phyloP scores from a whole-genome alignment of 53 echinoderm and acorn worm species.

The Zoroaster sp. region DNA sequence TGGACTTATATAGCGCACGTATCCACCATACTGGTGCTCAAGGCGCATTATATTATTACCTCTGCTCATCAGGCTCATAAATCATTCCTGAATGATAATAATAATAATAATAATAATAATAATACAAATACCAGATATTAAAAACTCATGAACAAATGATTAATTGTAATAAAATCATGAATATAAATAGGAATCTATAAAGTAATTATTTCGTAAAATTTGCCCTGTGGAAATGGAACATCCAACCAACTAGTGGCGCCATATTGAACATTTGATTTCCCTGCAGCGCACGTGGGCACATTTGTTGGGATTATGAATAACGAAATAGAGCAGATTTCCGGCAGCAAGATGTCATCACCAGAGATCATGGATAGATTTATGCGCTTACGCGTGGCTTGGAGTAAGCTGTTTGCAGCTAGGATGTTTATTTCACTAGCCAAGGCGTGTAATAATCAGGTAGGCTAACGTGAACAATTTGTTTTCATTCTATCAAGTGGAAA shows the following conservation, averaged over 20 bases:
- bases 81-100: too few relatives aligned
- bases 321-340: not conserved
- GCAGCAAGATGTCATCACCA: conserved; percentile 2
- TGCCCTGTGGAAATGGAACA: conserved; percentile 11
- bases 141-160: too few relatives aligned
- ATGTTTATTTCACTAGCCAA: conserved; percentile 23
- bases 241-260: conserved; percentile 2
- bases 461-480: not conserved
- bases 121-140: too few relatives aligned
- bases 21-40: too few relatives aligned
- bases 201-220: not conserved
- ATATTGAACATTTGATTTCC: conserved; percentile 3
- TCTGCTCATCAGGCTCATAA: too few relatives aligned
- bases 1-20: too few relatives aligned
- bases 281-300: not conserved
- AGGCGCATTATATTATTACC: too few relatives aligned
- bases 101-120: too few relatives aligned
- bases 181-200: too few relatives aligned
- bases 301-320: not conserved
- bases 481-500: not conserved
- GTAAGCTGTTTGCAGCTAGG: conserved; percentile 26
- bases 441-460: conserved; percentile 17
- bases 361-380: conserved; percentile 48
- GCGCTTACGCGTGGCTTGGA: conserved; percentile 37
- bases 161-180: too few relatives aligned